phyloP scores from a whole-genome alignment of 2,888 invertebrate genomes.

The Apamea anceps region DNA sequence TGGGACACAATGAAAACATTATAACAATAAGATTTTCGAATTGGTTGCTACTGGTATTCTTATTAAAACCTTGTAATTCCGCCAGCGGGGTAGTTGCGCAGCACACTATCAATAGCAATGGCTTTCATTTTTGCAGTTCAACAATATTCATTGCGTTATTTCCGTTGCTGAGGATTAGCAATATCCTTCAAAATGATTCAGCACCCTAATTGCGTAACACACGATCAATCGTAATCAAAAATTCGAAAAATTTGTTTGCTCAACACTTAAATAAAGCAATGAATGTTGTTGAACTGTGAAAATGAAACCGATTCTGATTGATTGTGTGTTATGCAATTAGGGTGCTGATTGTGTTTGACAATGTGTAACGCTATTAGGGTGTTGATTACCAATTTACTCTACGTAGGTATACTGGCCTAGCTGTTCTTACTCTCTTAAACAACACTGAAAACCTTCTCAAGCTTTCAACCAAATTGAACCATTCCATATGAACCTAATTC shows the following conservation, averaged over 20 bases:
- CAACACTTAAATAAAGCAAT: too few relatives aligned
- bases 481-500: slow-evolving; percentile 39
- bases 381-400: slow-evolving; percentile 10
- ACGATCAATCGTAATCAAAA: too few relatives aligned
- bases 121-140: not conserved
- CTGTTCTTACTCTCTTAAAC: not conserved
- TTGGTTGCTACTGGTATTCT: not conserved
- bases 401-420: not conserved
- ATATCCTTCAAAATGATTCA: not conserved
- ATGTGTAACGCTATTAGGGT: not conserved
- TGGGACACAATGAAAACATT: not conserved
- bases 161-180: not conserved
- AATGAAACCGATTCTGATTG: too few relatives aligned
- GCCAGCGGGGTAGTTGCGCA: not conserved
- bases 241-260: too few relatives aligned
- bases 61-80: not conserved
- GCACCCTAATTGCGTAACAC: too few relatives aligned
- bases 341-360: too few relatives aligned
- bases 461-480: slow-evolving; percentile 46
- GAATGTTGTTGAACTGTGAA: too few relatives aligned
- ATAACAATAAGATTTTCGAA: not conserved
- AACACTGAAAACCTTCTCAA: slow-evolving; percentile 19
- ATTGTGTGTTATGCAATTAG: too few relatives aligned
- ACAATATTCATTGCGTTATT: not conserved
- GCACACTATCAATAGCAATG: not conserved